Evolutionary conservation across 92 coral and sea anemone genomes (phyloP), one percentile per base, ranked within the genome.

Genomic region (Diadumene lineata): DNA sequence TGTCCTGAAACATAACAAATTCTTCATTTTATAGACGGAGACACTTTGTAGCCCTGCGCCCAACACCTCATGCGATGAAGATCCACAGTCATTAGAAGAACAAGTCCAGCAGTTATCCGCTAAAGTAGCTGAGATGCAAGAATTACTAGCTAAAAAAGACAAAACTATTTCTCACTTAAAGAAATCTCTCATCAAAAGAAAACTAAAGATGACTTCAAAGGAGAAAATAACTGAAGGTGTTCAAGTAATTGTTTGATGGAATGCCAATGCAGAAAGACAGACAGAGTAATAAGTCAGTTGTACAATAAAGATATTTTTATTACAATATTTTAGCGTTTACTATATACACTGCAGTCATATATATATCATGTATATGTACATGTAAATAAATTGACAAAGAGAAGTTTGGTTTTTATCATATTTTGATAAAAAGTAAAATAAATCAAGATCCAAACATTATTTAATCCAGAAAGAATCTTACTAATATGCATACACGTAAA

Each of bases 111-210:
- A 78, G 24, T 90, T 91, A 1, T 88, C 68, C 17, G 79, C 78
- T 8, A 91, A 81, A 74, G 82, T 91, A 68, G 78, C 86, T 44
- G 86, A 88, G 27, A 74, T 91, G 88, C 90, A 91, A 46, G 86
- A 50, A 29, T 87, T 84, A 22, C 73, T 91, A 60, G 80, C 76
- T 25, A 84, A 81, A 74, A 91, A 91, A 60, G 97, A 88, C 72
- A 86, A 88, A 73, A 84, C 78, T 25, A 91, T 91, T 23, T 64
- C 69, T 64, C 72, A 78, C 10, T 33, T 87, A 53, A 91, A 88
- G 89, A 82, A 85, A 62, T 84, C 89, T 68, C 87, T 91, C 50
- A 78, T 77, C 74, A 91, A 91, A 51, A 84, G 70, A 66, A 86
- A 81, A 65, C 60, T 74, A 34, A 80, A 77, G 68, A 50, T 79